A percentile compares a stretch with the other conserved stretches of the same genome.
phyloP scores from a whole-genome alignment of 2,888 invertebrate species.

The Exocentrus adspersus region DNA sequence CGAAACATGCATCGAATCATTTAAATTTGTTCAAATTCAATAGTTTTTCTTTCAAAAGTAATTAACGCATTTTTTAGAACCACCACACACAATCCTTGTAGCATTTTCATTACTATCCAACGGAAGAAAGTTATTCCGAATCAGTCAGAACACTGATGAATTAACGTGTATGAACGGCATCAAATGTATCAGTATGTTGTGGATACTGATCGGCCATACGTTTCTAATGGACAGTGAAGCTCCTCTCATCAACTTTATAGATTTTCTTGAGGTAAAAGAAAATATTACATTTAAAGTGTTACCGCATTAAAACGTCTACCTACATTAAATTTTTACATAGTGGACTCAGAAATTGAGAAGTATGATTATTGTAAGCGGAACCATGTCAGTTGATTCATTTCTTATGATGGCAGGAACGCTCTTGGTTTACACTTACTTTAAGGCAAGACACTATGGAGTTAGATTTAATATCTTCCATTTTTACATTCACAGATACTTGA shows the following conservation, averaged over 20 bases:
- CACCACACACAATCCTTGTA: slow-evolving; percentile 25
- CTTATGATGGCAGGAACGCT: slow-evolving; percentile 37
- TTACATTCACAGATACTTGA: slow-evolving; percentile 15
- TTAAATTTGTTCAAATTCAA: too few species aligned
- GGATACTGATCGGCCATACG: slow-evolving; percentile 64
- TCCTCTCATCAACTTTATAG: slow-evolving; percentile 27
- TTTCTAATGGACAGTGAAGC: slow-evolving; percentile 22
- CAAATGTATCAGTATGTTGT: slow-evolving; percentile 52
- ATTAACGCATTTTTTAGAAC: slow-evolving; percentile 24
- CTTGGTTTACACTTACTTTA: slow-evolving; percentile 40
- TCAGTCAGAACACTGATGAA: slow-evolving; percentile 28
- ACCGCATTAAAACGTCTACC: neutral
- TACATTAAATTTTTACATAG: neutral
- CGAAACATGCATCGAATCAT: neutral
- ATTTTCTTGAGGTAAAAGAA: slow-evolving; percentile 26
- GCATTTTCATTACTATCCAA: slow-evolving; percentile 43
- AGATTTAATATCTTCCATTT: slow-evolving; percentile 37
- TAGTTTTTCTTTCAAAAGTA: neutral
- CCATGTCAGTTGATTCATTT: slow-evolving; percentile 43
- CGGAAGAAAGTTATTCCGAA: slow-evolving; percentile 38
- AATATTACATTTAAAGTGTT: neutral
- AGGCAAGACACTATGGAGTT: slow-evolving; percentile 26
- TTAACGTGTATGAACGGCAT: slow-evolving; percentile 44
- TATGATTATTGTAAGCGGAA: slow-evolving; percentile 25
- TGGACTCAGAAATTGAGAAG: slow-evolving; percentile 35